Evolutionary conservation across 2,797 vertebrate genomes (phyloP), one percentile per base, ranked within the genome.

Genomic region (Sebastes minor): DNA sequence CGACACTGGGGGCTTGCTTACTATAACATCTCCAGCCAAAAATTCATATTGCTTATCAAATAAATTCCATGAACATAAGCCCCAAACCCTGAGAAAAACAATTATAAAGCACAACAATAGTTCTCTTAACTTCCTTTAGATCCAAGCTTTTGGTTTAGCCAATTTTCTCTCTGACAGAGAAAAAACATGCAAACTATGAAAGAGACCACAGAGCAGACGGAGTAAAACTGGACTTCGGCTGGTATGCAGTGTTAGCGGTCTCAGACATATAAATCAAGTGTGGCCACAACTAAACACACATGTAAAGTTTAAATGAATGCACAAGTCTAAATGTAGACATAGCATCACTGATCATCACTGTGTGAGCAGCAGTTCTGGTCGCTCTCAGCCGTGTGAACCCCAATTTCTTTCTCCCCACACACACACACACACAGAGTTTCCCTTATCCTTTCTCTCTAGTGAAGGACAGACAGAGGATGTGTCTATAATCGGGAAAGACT

Each of bases 401-500:
- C 57, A 76, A 25, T 67, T 42, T 73, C n/a, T 71, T 72, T 22
- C 53, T 28, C 56, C 66, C 9, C 38, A 14, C 49, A 25, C 14
- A 46, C 33, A 27, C n/a, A 32, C 55, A 65, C 35, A 74, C 28
- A 72, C 38, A 76, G 33, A 32, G 12, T 66, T 72, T 53, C 76
- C 35, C 71, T 77, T 76, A 79, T 70, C 78, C 81, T 71, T 85
- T 89, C 75, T 80, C 77, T 86, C 35, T 61, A 8, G 77, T 75
- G 83, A 86, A 88, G 76, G 83, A 86, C 79, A 89, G 88, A 89
- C 85, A 75, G 85, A 88, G 91, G 89, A 92, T 85, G 88, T 82
- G 86, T 90, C 86, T 93, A 81, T 86, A 86, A 93, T 88, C 75
- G 71, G 76, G 84, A 91, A 90, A 92, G 88, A 90, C 89, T 91